Conservation (phyloP, 1,140 invertebrate species). For the Sinella curviseta region DNA sequence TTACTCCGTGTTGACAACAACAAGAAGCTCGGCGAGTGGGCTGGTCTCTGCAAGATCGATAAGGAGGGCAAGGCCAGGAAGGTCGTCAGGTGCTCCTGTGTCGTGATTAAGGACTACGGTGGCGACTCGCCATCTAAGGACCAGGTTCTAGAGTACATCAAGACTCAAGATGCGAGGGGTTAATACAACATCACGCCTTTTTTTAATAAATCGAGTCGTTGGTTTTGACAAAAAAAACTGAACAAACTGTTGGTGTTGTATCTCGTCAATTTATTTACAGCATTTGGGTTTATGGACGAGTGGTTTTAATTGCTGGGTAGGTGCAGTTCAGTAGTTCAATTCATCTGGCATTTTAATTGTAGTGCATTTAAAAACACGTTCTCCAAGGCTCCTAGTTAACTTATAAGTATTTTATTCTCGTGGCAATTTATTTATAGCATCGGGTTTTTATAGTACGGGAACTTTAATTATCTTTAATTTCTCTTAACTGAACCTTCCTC, state of each 20-base stretch:
- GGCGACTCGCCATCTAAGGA: conserved; percentile 43
- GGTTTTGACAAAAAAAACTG: not conserved
- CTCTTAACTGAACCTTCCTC: no score
- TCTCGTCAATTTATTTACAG: no score
- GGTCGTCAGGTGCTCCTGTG: conserved; percentile 97
- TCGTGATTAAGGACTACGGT: conserved; percentile 77
- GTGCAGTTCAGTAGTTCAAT: no score
- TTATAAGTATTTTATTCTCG: no score
- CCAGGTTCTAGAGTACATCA: conserved; percentile 49
- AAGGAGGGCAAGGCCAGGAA: conserved; percentile 98
- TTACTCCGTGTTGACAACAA: conserved; percentile 97
- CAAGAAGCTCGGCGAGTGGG: conserved; percentile 98
- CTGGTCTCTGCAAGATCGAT: conserved; percentile 98
- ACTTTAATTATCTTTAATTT: no score
- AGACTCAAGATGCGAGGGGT: conserved; percentile 41
- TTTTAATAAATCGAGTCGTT: not conserved
- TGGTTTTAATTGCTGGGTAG: no score
- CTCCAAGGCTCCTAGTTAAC: no score
- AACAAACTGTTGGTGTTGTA: not conserved
- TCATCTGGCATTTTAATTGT: no score
- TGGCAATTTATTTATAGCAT: no score
- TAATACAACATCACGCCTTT: not conserved
- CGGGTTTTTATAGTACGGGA: no score
- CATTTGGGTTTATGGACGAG: no score
- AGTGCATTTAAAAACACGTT: no score